These are phyloP conservation scores for Parauchenoglanis ngamensis DNA, from an alignment of 2,797 vertebrate genomes.

Conservation along the genomic window DNA sequence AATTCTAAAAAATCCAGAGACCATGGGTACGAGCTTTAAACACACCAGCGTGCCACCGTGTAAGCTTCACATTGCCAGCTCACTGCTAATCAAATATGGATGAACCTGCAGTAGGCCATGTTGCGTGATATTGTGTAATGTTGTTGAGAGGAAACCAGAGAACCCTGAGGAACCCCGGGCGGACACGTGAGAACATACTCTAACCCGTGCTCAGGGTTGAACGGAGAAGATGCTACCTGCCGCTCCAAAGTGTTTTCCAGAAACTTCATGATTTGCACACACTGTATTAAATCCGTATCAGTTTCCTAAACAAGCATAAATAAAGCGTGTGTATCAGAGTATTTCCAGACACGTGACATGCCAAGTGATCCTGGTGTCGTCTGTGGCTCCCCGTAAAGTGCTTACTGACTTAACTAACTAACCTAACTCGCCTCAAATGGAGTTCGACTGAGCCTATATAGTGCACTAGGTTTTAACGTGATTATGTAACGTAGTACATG, in stretches of 20 bases:
- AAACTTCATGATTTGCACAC: neutral
- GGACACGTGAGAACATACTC: neutral
- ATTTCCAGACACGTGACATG: neutral
- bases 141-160: neutral
- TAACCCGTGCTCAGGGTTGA: neutral
- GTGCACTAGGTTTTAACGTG: neutral
- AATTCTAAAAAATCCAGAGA: neutral
- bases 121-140: neutral
- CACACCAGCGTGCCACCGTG: too few species aligned
- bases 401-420: neutral
- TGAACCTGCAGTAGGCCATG: neutral
- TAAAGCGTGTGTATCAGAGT: neutral
- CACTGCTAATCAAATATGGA: neutral
- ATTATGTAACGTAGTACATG: neutral
- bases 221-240: neutral
- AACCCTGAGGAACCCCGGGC: neutral
- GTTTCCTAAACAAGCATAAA: neutral
- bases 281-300: neutral
- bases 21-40: neutral
- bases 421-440: neutral
- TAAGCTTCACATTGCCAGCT: neutral
- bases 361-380: neutral
- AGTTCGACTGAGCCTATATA: neutral
- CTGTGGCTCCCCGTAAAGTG: neutral
- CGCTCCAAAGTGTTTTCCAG: neutral